Evolutionary conservation across 2,888 invertebrate genomes (phyloP).

Genomic region (Anorthoa munda): DNA sequence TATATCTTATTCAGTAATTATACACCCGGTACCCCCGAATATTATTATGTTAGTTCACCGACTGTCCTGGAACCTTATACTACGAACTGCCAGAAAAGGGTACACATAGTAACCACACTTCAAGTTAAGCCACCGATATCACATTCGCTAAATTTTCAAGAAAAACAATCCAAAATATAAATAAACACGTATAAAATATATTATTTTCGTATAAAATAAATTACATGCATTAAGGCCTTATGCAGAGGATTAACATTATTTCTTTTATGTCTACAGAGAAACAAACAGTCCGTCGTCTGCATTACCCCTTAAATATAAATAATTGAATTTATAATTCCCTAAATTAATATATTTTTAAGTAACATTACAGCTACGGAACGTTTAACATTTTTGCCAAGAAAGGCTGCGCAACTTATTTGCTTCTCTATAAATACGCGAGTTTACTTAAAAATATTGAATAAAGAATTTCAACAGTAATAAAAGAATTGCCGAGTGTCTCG

Average conservation of each 20-base stretch:
- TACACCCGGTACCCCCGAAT: neutral
- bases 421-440: slow-evolving; percentile 1
- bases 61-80: neutral
- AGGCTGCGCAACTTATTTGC: neutral
- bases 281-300: neutral
- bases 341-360: slow-evolving; percentile 8
- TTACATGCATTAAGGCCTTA: neutral
- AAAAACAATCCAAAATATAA: slow-evolving; percentile 11
- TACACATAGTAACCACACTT: neutral
- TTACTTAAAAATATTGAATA: slow-evolving; percentile 19
- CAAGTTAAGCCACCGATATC: neutral
- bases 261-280: neutral
- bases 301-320: neutral
- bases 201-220: slow-evolving; percentile 12
- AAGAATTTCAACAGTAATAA: neutral
- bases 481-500: neutral
- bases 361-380: neutral
- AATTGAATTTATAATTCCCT: neutral
- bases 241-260: neutral
- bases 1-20: too few species aligned
- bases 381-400: slow-evolving; percentile 1
- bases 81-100: neutral
- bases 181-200: slow-evolving; percentile 24
- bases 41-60: neutral
- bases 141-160: neutral